These are phyloP conservation scores for Pseudocheirus occidentalis DNA, from an alignment of 2,797 vertebrate genomes.

Conservation along the genomic window DNA sequence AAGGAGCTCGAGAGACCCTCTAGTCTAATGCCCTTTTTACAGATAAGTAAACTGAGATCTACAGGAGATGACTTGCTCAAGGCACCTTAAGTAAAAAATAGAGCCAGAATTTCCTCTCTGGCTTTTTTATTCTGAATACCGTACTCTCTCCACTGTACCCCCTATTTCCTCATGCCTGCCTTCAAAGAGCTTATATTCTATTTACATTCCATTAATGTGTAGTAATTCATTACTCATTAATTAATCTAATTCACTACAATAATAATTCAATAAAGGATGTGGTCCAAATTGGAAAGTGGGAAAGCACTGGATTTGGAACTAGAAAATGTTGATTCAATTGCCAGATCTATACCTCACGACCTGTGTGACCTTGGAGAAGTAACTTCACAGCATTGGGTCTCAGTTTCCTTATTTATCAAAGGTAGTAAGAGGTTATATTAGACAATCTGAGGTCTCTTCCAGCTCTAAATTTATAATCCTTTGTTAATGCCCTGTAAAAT, in stretches of 20 bases:
- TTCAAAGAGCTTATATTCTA: neutral
- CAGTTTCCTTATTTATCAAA: neutral
- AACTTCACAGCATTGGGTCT: neutral
- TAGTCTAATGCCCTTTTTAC: neutral
- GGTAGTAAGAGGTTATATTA: neutral
- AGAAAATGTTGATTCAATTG: slow-evolving; percentile 21
- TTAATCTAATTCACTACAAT: slow-evolving; percentile 34
- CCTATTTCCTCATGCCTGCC: neutral
- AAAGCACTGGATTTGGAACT: slow-evolving; percentile 42
- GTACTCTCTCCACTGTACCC: neutral
- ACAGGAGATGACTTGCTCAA: neutral
- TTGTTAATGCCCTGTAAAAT: neutral
- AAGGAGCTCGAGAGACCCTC: neutral
- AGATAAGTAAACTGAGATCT: neutral
- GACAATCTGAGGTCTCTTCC: neutral
- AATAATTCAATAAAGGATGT: slow-evolving; percentile 58
- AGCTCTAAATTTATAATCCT: neutral
- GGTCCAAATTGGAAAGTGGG: neutral
- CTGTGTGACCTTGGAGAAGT: neutral
- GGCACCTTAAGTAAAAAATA: neutral
- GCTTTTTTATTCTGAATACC: neutral
- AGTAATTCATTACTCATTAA: slow-evolving; percentile 36
- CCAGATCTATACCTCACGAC: neutral
- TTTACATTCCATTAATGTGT: neutral
- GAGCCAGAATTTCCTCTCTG: neutral